A percentile compares a stretch with the other conserved stretches of the same genome.
These are phyloP conservation scores for Antitype chi DNA, from an alignment of 2,888 invertebrate species.

Conservation along the genomic window DNA sequence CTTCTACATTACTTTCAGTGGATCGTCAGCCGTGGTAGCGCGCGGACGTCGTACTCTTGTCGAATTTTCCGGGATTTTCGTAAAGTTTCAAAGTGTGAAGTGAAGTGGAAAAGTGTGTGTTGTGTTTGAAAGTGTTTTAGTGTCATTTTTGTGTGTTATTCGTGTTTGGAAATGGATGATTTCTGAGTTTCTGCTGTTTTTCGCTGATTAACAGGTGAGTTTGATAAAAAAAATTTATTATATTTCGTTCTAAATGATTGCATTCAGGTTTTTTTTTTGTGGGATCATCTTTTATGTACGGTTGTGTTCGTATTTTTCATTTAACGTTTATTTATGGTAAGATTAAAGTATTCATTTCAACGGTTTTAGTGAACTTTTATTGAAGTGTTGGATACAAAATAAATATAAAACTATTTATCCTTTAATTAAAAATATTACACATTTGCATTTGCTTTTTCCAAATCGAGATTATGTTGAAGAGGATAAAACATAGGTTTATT, in stretches of 20 bases:
- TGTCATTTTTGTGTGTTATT: constrained; percentile 36
- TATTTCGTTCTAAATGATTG: not conserved
- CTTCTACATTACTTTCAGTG: constrained; percentile 30
- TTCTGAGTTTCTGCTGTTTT: constrained; percentile 24
- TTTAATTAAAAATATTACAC: not conserved
- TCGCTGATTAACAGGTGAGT: constrained; percentile 45
- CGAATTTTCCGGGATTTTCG: constrained; percentile 47
- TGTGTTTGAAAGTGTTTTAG: constrained; percentile 34
- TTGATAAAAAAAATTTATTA: not conserved
- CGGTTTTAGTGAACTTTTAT: not conserved
- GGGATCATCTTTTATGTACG: not conserved
- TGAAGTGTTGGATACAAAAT: not conserved
- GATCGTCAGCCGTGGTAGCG: not conserved
- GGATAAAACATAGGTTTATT: not conserved
- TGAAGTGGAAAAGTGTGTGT: constrained; percentile 52
- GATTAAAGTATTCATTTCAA: not conserved
- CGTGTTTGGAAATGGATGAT: constrained; percentile 49
- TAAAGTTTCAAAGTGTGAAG: constrained; percentile 57
- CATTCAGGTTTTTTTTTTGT: not conserved
- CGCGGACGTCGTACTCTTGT: constrained; percentile 33
- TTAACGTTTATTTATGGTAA: not conserved
- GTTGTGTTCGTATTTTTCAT: not conserved
- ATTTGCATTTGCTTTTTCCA: not conserved
- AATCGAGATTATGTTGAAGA: not conserved
- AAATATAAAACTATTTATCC: not conserved